phyloP scores from a whole-genome alignment of 30 jellyfish, hydroid and myxozoan genomes.

The Aurelia aurita complex sp. Pacific region DNA sequence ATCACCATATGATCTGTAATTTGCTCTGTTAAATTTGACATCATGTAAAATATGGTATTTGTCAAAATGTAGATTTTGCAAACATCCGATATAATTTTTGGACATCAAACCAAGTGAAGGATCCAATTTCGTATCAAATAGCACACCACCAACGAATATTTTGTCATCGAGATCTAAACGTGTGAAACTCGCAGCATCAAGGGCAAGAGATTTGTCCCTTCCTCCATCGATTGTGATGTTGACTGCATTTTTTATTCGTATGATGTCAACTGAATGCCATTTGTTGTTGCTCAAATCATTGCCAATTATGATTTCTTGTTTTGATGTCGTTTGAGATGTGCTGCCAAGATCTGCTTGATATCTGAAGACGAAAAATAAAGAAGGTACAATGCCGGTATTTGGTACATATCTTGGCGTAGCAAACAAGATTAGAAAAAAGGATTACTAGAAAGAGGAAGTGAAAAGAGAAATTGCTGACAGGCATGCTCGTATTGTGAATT shows the following conservation, averaged over 20 bases:
- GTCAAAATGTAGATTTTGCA: conserved; percentile 74
- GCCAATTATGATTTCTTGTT: conserved; percentile 85
- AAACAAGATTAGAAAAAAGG: too few relatives aligned
- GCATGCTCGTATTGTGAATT: too few relatives aligned
- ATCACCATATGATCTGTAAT: conserved; percentile 73
- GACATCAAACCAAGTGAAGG: conserved; percentile 56
- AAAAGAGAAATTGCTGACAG: too few relatives aligned
- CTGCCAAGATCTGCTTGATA: conserved; percentile 88
- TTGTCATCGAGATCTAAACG: conserved; percentile 77
- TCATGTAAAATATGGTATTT: conserved; percentile 68
- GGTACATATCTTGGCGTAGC: too few relatives aligned
- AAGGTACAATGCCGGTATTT: not conserved
- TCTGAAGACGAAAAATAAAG: conserved; percentile 23
- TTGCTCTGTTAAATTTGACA: conserved; percentile 74
- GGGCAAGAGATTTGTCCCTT: conserved; percentile 24
- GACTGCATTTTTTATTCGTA: conserved; percentile 50
- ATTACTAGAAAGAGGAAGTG: too few relatives aligned
- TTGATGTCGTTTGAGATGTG: conserved; percentile 46
- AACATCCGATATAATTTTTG: conserved; percentile 83
- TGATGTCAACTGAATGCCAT: conserved; percentile 91
- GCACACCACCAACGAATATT: conserved; percentile 86
- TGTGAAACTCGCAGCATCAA: conserved; percentile 54
- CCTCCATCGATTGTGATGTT: conserved; percentile 73
- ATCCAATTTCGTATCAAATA: conserved; percentile 27
- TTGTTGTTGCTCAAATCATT: conserved; percentile 69